Percentiles rank a stretch among this genome's conserved stretches.
phyloP scores from a whole-genome alignment of 2,113 vertebrate species.

The Ibidorhyncha struthersii region DNA sequence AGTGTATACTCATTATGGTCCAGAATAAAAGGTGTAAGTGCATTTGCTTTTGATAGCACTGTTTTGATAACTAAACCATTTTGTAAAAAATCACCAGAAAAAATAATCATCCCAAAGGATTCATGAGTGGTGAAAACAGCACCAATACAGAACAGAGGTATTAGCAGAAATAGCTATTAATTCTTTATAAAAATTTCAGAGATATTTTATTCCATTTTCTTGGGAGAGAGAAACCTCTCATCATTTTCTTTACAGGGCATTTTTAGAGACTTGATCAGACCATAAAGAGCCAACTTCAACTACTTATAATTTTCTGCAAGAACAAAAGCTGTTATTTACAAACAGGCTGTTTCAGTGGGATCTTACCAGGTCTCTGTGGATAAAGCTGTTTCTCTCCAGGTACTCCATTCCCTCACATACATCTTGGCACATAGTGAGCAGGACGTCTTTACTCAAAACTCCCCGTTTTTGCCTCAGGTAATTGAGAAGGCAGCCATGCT shows the following conservation, averaged over 20 bases:
- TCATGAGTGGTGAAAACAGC: background rate
- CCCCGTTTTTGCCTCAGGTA: constrained; percentile 85
- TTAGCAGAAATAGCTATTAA: background rate
- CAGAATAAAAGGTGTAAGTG: background rate
- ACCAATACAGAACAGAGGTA: background rate
- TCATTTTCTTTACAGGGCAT: background rate
- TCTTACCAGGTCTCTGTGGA: constrained; percentile 91
- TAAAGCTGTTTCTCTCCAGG: constrained; percentile 87
- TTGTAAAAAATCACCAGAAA: background rate
- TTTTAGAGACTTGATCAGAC: background rate
- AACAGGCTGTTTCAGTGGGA: background rate
- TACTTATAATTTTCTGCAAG: background rate
- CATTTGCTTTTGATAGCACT: background rate
- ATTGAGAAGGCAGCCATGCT: constrained; percentile 90
- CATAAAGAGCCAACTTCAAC: background rate
- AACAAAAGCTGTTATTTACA: background rate
- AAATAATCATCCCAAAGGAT: background rate
- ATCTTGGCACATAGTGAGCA: constrained; percentile 91
- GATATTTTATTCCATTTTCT: background rate
- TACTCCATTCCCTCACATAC: constrained; percentile 92
- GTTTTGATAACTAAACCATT: background rate
- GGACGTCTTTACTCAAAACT: constrained; percentile 72
- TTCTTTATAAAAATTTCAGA: background rate
- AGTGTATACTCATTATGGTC: background rate
- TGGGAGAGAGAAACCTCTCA: background rate